phyloP scores from a whole-genome alignment of 2,888 invertebrate species.

The Eurytoma adleriae region DNA sequence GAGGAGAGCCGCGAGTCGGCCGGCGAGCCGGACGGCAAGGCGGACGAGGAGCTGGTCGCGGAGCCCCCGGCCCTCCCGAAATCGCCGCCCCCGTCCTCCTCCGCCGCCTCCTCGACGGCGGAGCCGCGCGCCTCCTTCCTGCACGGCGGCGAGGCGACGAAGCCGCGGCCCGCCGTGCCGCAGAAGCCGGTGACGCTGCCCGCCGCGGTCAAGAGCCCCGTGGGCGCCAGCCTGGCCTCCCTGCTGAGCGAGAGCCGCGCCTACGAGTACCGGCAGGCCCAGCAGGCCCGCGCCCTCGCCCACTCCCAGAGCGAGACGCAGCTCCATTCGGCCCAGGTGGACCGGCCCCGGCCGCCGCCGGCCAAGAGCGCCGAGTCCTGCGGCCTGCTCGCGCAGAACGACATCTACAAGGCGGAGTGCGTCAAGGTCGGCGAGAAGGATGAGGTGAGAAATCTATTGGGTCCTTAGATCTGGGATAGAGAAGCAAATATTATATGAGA shows the following conservation, averaged over 20 bases:
- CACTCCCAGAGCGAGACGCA: conserved; percentile 54
- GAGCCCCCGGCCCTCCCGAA: conserved; percentile 85
- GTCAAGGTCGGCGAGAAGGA: conserved; percentile 31
- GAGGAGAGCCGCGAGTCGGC: conserved; percentile 86
- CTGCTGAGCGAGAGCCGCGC: conserved; percentile 52
- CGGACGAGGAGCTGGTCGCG: conserved; percentile 85
- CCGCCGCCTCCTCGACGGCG: conserved; percentile 67
- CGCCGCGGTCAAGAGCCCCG: conserved; percentile 3
- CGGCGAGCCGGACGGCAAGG: conserved; percentile 91
- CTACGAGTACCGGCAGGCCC: conserved; percentile 51
- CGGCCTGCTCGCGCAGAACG: conserved; percentile 20
- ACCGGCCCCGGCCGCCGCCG: too few species aligned
- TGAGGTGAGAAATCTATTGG: conserved; percentile 27
- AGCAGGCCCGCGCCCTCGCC: conserved; percentile 11
- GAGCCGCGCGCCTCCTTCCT: conserved; percentile 83
- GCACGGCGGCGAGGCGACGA: conserved; percentile 78
- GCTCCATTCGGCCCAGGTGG: conserved; percentile 21
- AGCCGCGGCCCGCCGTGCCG: conserved; percentile 83
- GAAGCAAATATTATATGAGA: too few species aligned
- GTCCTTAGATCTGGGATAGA: too few species aligned
- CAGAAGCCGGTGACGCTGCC: conserved; percentile 82
- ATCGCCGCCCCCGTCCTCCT: conserved; percentile 81
- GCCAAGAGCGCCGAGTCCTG: conserved; percentile 10
- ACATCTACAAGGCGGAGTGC: conserved; percentile 11
- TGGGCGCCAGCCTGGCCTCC: conserved; percentile 33